Evolutionary conservation across 1,140 invertebrate genomes (phyloP).

Genomic region (Saccostrea glomerata): DNA sequence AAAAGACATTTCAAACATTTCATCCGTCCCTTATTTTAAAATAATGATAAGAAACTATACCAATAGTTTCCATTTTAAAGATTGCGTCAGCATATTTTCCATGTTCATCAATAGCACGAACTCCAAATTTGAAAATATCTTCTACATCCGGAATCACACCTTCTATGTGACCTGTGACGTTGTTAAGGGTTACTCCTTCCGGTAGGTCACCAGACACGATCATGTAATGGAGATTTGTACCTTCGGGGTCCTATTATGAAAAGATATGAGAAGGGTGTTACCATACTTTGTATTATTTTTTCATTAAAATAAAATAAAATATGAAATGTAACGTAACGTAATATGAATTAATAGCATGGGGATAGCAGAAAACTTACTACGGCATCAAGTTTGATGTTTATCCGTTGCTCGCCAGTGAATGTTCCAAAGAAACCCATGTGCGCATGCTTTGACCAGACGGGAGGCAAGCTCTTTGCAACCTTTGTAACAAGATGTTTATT

Average conservation of each 20-base stretch:
- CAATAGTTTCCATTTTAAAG: conserved; percentile 60
- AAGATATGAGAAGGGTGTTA: not conserved
- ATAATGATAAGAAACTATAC: conserved; percentile 39
- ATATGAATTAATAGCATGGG: too few species aligned
- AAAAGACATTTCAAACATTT: too few species aligned
- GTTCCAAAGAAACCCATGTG: conserved; percentile 59
- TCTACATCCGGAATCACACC: conserved; percentile 58
- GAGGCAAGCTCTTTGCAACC: conserved; percentile 60
- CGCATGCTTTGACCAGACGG: conserved; percentile 56
- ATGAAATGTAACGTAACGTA: too few species aligned
- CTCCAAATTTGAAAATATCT: conserved; percentile 56
- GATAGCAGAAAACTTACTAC: conserved; percentile 40
- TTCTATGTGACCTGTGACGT: conserved; percentile 36
- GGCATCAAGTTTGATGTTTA: conserved; percentile 60
- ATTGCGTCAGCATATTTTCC: conserved; percentile 61
- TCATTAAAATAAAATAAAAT: too few species aligned
- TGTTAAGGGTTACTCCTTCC: conserved; percentile 46
- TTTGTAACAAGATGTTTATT: conserved; percentile 4
- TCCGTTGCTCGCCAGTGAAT: conserved; percentile 53
- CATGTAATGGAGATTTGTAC: conserved; percentile 43
- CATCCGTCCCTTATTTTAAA: too few species aligned
- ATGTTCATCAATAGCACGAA: conserved; percentile 56
- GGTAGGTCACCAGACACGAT: conserved; percentile 58
- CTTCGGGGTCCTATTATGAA: conserved; percentile 55
- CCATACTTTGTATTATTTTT: too few species aligned